Evolutionary conservation across 2,888 invertebrate species (phyloP), one percentile per base, ranked within the genome.

Genomic region (Masnerella sp.): DNA sequence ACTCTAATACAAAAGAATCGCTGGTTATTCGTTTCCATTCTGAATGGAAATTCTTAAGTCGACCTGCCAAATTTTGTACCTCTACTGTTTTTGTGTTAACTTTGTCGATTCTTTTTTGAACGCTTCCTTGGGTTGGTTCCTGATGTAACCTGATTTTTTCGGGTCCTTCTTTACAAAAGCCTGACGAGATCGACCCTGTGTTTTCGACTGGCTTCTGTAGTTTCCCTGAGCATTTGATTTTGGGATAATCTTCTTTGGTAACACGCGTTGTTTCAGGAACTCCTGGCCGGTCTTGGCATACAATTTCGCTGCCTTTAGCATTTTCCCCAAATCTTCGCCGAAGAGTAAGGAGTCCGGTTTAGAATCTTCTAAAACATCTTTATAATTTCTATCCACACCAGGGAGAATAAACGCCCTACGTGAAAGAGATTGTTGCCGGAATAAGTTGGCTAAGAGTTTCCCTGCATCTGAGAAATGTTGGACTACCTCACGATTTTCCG

Each of bases 211-310:
- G 47, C 47, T 12, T 17, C 11, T 8, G 28, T 8, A 47, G 28
- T 47, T 47, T 47, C 47, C 47, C 47, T 47, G 47, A 1, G 30
- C 0, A 1, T 5, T 4, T 1, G 15, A 3, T 9, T 47, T 47
- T 0, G 1, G 2, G 0, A 5, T 2, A 15, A 30, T 14, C 9
- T 47, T 47, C 47, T 28, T 47, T 5, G 11, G n/a, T 15, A 15
- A 15, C 11, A n/a, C 3, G 4, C 7, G 11, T 14, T 34, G 38
- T 38, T 49, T 49, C 4, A 49, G n/a, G 11, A 49, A 32, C 0
- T 51, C 22, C n/a, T 36, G 34, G n/a, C 34, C 51, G 12, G 51
- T 14, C 5, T 34, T 51, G 2, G 47, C 30, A 9, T 47, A 47
- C 2, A 17, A 5, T 5, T 51, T 51, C 1, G 51, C 36, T 7